Evolutionary conservation across 2,113 vertebrate genomes (phyloP).

Genomic region (Brachirus orientalis): DNA sequence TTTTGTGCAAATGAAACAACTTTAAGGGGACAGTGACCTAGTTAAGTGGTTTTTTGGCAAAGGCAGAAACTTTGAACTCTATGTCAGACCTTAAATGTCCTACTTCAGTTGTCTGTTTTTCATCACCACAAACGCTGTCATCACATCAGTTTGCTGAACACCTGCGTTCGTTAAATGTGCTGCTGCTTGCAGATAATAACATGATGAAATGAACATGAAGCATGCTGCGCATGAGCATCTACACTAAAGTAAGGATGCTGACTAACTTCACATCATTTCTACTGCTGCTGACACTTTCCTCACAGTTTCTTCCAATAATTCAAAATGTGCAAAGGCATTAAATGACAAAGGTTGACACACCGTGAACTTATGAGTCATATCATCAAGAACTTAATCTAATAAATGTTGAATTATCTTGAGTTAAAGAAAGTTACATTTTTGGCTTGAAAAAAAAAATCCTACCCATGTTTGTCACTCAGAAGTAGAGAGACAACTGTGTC

Average conservation of each 20-base stretch:
- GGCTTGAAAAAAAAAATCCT: no score
- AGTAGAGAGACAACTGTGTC: background rate
- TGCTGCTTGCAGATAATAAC: conserved; percentile 21
- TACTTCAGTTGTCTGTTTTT: conserved; percentile 57
- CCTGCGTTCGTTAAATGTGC: conserved; percentile 37
- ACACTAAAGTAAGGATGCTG: conserved; percentile 25
- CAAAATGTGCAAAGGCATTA: conserved; percentile 10
- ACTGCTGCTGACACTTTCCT: background rate
- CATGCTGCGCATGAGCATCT: background rate
- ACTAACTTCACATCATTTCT: background rate
- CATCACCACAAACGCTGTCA: conserved; percentile 34
- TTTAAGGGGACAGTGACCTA: conserved; percentile 74
- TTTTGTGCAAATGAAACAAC: conserved; percentile 16
- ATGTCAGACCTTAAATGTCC: conserved; percentile 41
- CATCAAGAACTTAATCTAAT: background rate
- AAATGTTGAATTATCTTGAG: background rate
- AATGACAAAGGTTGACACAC: background rate
- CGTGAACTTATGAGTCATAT: background rate
- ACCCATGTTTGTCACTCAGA: background rate
- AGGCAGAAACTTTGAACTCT: conserved; percentile 42
- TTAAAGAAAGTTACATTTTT: conserved; percentile 33
- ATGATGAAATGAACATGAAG: background rate
- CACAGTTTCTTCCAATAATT: background rate
- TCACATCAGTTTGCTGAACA: conserved; percentile 1
- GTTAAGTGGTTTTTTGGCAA: conserved; percentile 65